Base-by-base conservation (phyloP, 2,888 invertebrate species). In the Sylvicola cinctus region DNA sequence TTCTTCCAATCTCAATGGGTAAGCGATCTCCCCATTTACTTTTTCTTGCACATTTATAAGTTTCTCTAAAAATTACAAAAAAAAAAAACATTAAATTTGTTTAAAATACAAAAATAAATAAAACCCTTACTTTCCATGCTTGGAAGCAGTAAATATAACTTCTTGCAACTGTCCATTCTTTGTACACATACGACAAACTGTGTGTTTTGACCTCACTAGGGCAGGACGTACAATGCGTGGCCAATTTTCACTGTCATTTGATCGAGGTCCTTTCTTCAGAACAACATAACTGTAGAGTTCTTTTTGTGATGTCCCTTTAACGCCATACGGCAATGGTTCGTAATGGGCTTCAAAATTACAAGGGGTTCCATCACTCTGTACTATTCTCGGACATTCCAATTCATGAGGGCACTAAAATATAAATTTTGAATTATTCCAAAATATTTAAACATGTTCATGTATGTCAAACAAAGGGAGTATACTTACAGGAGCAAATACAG, bases 21-120 rank as follows among this genome's bases (percentile, higher is more conserved):
- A 88, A 55, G 28, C 71, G 55, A 54, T 87, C 87, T 4, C 87
- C 85, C 81, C 83, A 85, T 42, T 66, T 64, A 42, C 74, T 68
- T 2, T 66, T 62, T 46, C 71, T 66, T 0, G 79, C 80, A 58
- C 81, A 80, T 43, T 69, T 63, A 45, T 81, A 84, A 0, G 74
- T 63, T 11, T 60, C 43, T 45, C 76, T 78, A 48, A 37, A 60
- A 50, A 43, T n/a, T 12, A 43, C 16, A 29, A 26, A 16, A n/a
- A 29, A 3, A 10, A 15, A 33, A 14, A 8, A 28, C 26, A 31
- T 10, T 29, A 29, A 16, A 32, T 29, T 23, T 10, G 26, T 17
- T 17, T 14, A 34, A 26, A 13, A 25, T 16, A 6, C 34, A 36
- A 20, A 6, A 8, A 20, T 20, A 6, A 20, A 20, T 20, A 20